phyloP scores from a whole-genome alignment of 2,888 invertebrate species.

The Ochropleura leucogaster region DNA sequence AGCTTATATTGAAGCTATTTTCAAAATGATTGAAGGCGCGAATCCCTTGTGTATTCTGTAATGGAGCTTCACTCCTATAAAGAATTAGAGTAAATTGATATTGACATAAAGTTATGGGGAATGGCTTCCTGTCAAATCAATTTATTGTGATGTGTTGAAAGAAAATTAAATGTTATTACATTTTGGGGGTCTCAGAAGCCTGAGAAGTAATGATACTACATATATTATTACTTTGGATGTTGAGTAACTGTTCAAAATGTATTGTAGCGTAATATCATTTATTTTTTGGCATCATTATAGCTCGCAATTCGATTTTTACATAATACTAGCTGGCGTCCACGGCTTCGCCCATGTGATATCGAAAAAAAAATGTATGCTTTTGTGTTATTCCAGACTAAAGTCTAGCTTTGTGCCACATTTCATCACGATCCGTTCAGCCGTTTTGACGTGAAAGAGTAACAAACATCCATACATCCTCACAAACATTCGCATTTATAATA shows the following conservation, averaged over 20 bases:
- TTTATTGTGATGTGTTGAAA: background rate
- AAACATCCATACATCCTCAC: no score
- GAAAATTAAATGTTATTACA: conserved; percentile 1
- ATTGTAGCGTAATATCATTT: no score
- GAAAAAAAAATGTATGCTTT: no score
- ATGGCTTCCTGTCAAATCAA: conserved; percentile 9
- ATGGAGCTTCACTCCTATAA: background rate
- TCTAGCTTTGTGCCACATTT: no score
- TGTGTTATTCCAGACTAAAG: no score
- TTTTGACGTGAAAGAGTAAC: no score
- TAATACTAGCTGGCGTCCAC: background rate
- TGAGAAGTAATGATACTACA: background rate
- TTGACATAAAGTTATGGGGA: conserved; percentile 8
- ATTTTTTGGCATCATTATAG: background rate
- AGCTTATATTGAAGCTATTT: background rate
- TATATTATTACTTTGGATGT: background rate
- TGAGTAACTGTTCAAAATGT: background rate
- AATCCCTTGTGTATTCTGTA: conserved; percentile 1
- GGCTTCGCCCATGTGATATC: no score
- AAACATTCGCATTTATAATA: no score
- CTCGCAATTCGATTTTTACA: background rate
- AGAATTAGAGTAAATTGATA: conserved; percentile 14
- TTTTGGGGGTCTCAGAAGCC: background rate
- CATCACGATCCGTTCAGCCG: no score
- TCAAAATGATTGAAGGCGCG: background rate